Base-by-base conservation (phyloP, 2,797 vertebrate species). In the Peromyscus nudipes region DNA sequence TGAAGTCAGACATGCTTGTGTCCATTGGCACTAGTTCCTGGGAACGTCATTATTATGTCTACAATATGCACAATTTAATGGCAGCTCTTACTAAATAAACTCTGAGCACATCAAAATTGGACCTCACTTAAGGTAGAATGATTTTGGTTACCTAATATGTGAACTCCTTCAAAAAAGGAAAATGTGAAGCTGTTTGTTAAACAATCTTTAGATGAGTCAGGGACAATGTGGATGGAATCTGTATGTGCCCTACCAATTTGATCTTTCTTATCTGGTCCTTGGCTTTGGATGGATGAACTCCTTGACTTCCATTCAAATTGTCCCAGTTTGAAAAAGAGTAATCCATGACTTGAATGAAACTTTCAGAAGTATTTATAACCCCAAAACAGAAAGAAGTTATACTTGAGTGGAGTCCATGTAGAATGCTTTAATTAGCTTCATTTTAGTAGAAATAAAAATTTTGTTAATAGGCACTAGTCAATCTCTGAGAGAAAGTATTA, bases 31-130 rank as follows among this genome's bases (percentile, higher is more conserved):
- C 94, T 91, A 46, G 8, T 91, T 97, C 57, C 97, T 94, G 46
- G 62, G 93, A 88, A 76, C 76, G 31, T 96, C 92, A 69, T 97
- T 96, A 95, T 92, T 46, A 89, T 67, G 65, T 80, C 43, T 94
- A 52, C 69, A 94, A 87, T 85, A 94, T 95, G 64, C 69, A 94
- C 84, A 98, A 95, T n/a, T 86, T 49, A 94, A 67, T 88, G 67
- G 85, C 89, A 85, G 23, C 75, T 52, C 89, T 86, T 69, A 85
- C 94, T 92, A 82, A 92, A 86, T 92, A 98, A 95, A 97, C 79
- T 49, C 82, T 97, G 92, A 96, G 96, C 96, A 96, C 80, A 81
- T 88, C 60, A 96, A 96, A 73, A 55, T 76, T 46, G 79, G 52
- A 81, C 84, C 37, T 86, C 95, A 34, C 25, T 40, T 89, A 67